Evolutionary conservation across 1,140 invertebrate genomes (phyloP), one percentile per base, ranked within the genome.

Genomic region (Aradophagus sp.): DNA sequence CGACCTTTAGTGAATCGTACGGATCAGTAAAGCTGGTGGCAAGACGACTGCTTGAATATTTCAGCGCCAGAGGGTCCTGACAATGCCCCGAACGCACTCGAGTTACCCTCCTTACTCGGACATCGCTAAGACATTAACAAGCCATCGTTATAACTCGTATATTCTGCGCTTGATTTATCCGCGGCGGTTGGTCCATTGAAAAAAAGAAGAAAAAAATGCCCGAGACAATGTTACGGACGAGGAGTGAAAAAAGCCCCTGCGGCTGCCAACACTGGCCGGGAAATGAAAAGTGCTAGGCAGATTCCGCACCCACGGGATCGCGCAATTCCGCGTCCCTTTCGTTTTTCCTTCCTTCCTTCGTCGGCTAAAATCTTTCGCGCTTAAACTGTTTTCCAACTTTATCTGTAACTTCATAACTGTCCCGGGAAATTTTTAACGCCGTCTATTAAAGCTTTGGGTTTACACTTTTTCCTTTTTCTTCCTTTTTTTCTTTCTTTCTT

Each of bases 41-140:
- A 78, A 77, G 77, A 73, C 75, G 75, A 44, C 68, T 80, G 63
- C 77, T 80, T 85, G 76, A 86, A 86, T 85, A 84, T 85, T 86
- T 86, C 76, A 85, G 74, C 77, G 82, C 77, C 62, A 66, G 69
- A 74, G 73, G 74, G 67, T 77, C 74, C 74, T 75, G 74, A 80
- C 80, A 80, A 81, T 78, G 72, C 77, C 77, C 41, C 76, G 79
- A 74, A 77, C 72, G 65, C 66, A 71, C 75, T 77, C 61, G 52
- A 75, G 76, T 67, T 61, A 76, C 77, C 76, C 78, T 81, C 61
- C 53, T 70, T 62, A 56, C 68, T 68, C 35, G 63, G 45, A 73
- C 62, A 59, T 77, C 69, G 79, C 72, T 71, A 72, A 81, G 78
- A 79, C 78, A 84, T 85, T 84, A 84, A 83, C 82, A 75, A 83